Evolutionary conservation across 2,888 invertebrate genomes (phyloP), one percentile per base, ranked within the genome.

Genomic region (Sesia apiformis): DNA sequence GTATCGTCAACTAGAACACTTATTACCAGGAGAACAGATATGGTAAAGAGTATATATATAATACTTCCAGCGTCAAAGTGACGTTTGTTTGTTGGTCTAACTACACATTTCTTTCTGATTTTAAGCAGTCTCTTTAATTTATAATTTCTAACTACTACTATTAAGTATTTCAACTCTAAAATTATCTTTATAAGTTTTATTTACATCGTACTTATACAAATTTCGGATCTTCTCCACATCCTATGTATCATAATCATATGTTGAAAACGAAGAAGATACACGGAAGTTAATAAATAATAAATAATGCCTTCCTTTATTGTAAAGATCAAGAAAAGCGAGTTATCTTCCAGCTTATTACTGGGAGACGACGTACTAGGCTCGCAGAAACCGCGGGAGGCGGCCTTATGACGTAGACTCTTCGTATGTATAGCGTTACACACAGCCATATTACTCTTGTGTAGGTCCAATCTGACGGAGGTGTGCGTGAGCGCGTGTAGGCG

Each of bases 1-100:
- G 80, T 81, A 85, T 81, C 88, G 85, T 89, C 88, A 89, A 88
- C 83, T 89, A 85, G 89, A 89, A 88, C 89, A 88, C 79, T 72
- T 62, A 59, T 69, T 84, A 88, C 87, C 62, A 86, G 85, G 89
- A 60, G 56, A 60, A 52, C 80, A 88, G 70, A 76, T 63, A 49
- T 58, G 43, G 46, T 40, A 53, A 65, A 65, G 78, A 80, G 81
- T 57, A 69, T 54, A 8, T 57, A 69, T 54, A 8, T 2, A n/a
- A n/a, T 23, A 2, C 23, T 23, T 23, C 23, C 23, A 23, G 23
- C 23, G 23, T 23, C 23, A 23, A 23, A 23, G 23, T 23, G 23
- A 23, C 23, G 23, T 23, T 23, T 23, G 23, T 23, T 23, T 23
- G 23, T 23, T 23, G 23, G 23, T 23, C 1, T 23, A 23, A 23